Evolutionary conservation across 2,888 invertebrate species (phyloP).

Genomic region (Dolichopus griseipennis): DNA sequence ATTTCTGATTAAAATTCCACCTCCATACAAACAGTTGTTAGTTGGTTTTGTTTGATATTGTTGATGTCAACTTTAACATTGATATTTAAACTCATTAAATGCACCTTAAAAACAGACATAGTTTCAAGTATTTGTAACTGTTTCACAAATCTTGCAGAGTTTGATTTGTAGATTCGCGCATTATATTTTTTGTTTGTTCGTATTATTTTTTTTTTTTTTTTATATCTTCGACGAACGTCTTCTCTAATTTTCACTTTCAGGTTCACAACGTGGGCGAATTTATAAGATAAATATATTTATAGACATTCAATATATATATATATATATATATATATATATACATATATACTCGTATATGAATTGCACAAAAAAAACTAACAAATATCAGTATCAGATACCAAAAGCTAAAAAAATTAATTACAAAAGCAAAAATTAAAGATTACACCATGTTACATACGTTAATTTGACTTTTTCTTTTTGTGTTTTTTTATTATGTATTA

Average conservation of each 20-base stretch:
- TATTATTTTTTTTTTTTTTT: neutral
- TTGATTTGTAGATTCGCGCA: no score
- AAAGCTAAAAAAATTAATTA: neutral
- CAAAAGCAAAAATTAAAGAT: neutral
- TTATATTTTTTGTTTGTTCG: neutral
- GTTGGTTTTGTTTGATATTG: neutral
- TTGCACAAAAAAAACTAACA: neutral
- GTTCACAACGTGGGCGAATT: neutral
- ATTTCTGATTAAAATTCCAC: neutral
- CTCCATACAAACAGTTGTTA: neutral
- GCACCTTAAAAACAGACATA: neutral
- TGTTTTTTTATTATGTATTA: neutral
- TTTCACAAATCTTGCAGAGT: neutral
- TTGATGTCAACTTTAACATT: neutral
- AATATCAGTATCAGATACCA: neutral
- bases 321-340: neutral
- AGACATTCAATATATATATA: neutral
- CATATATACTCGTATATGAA: no score
- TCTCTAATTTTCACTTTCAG: neutral
- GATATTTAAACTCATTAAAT: neutral
- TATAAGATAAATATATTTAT: neutral
- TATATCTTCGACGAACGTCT: neutral
- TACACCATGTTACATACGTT: neutral
- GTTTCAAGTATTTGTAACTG: neutral
- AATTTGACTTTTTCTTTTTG: neutral